Conservation (phyloP, 2,888 invertebrate species). For the Bruchidius siliquastri region DNA sequence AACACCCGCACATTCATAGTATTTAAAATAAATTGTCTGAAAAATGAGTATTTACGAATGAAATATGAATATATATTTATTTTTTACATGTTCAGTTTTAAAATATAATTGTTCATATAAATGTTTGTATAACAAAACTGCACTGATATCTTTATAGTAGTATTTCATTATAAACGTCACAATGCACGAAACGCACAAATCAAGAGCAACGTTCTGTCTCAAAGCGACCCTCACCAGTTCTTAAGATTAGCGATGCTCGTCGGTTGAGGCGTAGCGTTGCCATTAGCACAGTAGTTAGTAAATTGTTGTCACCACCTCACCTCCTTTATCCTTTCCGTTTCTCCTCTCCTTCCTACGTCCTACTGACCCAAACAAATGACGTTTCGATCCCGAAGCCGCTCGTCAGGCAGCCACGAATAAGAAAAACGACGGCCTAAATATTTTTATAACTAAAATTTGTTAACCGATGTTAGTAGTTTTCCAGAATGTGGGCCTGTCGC, state of each 20-base stretch:
- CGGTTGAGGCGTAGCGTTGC: neutral
- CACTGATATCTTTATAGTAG: constrained; percentile 43
- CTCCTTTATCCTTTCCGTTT: constrained; percentile 29
- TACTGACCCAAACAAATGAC: constrained; percentile 23
- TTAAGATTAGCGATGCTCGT: neutral
- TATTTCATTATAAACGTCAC: constrained; percentile 42
- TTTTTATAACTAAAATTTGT: constrained; percentile 44
- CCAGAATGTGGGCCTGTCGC: constrained; percentile 31
- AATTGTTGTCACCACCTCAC: constrained; percentile 33
- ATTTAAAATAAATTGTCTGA: constrained; percentile 5
- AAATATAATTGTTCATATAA: constrained; percentile 39
- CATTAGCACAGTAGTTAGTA: constrained; percentile 34
- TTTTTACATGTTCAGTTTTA: constrained; percentile 41
- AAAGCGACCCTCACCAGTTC: neutral
- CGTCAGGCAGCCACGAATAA: constrained; percentile 10
- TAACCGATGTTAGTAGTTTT: constrained; percentile 43
- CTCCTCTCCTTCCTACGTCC: constrained; percentile 18
- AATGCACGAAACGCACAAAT: constrained; percentile 42
- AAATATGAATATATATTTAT: constrained; percentile 40
- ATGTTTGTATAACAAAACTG: constrained; percentile 40
- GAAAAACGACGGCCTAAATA: constrained; percentile 44
- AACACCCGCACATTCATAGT: constrained; percentile 30
- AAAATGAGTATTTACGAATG: constrained; percentile 33
- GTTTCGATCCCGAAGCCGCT: neutral
- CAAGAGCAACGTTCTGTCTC: neutral